Evolutionary conservation across 2,888 invertebrate species (phyloP).

Genomic region (Athetis lepigone): DNA sequence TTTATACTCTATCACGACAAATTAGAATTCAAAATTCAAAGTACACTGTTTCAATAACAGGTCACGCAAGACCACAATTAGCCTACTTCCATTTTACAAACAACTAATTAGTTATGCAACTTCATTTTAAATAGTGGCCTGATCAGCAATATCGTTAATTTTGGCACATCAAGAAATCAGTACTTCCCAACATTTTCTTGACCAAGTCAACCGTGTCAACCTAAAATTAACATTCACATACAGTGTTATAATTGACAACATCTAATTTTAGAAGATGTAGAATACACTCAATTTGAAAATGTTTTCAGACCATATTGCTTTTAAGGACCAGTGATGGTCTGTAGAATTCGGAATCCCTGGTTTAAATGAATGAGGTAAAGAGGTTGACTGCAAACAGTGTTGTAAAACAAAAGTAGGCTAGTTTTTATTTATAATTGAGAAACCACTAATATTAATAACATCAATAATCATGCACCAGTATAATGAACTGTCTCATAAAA

Average conservation of each 20-base stretch:
- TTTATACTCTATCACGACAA: slow-evolving; percentile 9
- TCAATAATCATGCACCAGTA: slow-evolving; percentile 28
- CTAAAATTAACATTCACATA: too few relatives aligned
- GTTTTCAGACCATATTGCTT: too few relatives aligned
- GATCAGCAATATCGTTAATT: slow-evolving; percentile 18
- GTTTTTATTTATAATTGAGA: neutral
- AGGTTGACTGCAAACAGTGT: neutral
- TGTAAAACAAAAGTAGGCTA: slow-evolving; percentile 29
- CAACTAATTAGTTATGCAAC: neutral
- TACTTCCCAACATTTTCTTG: too few relatives aligned
- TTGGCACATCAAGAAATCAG: slow-evolving; percentile 32
- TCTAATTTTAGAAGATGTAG: too few relatives aligned
- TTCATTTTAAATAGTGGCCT: slow-evolving; percentile 15
- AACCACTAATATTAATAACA: slow-evolving; percentile 2
- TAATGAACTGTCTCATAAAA: slow-evolving; percentile 9
- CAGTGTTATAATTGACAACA: slow-evolving; percentile 19
- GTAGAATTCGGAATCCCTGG: too few relatives aligned
- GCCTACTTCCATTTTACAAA: slow-evolving; percentile 35
- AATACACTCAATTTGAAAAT: too few relatives aligned
- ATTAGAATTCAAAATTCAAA: slow-evolving; percentile 15
- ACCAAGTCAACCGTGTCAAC: too few relatives aligned
- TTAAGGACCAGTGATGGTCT: too few relatives aligned
- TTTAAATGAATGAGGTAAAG: neutral
- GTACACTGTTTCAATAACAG: neutral
- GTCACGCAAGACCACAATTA: neutral